Conservation (phyloP, 2,797 vertebrate genomes). For the Taeniopygia guttata region DNA sequence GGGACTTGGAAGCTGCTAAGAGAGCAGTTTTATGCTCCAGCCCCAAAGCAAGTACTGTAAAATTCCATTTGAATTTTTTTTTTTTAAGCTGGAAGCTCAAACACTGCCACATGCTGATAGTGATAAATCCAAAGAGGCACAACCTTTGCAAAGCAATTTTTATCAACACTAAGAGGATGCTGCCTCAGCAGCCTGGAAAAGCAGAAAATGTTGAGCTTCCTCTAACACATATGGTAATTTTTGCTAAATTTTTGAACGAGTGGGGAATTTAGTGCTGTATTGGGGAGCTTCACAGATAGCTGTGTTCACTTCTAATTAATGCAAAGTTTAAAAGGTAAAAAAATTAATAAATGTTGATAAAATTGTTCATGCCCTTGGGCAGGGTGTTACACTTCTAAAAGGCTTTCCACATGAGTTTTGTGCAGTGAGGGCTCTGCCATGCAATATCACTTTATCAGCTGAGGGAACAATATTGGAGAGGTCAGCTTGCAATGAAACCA, state of each 20-base stretch:
- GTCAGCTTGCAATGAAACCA: not conserved
- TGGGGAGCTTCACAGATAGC: not conserved
- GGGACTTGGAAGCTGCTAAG: constrained; percentile 55
- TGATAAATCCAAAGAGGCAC: constrained; percentile 78
- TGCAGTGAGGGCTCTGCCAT: not conserved
- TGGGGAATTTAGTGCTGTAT: not conserved
- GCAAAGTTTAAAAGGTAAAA: not conserved
- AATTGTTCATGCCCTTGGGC: not conserved
- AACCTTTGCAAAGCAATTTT: constrained; percentile 76
- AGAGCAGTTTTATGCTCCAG: constrained; percentile 72
- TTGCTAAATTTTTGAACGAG: not conserved
- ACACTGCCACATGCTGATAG: constrained; percentile 77
- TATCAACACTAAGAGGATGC: constrained; percentile 71
- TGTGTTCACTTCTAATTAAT: constrained; percentile 25
- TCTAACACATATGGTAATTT: constrained; percentile 42
- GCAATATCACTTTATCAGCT: not conserved
- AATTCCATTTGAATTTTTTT: constrained; percentile 77
- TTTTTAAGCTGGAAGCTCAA: constrained; percentile 72
- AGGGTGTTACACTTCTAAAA: not conserved
- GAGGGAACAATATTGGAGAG: not conserved
- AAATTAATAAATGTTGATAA: not conserved
- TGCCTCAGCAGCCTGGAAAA: constrained; percentile 65
- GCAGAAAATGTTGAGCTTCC: constrained; percentile 36
- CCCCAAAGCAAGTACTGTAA: constrained; percentile 73
- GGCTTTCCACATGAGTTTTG: not conserved